phyloP scores from a whole-genome alignment of 1,140 invertebrate species.

The Lordiphosa collinella region DNA sequence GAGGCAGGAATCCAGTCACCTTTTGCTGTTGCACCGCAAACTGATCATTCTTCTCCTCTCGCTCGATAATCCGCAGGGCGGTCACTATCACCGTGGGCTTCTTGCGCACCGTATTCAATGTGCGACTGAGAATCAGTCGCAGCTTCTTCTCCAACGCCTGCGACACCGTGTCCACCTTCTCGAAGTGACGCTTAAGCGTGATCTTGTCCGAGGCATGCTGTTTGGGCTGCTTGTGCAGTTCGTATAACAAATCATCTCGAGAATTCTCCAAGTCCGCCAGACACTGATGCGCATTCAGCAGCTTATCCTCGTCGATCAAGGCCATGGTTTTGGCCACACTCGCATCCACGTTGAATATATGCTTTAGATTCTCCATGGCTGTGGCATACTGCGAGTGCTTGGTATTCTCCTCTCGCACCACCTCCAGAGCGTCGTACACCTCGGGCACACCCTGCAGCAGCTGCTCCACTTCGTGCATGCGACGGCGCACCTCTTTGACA shows the following conservation, averaged over 20 bases:
- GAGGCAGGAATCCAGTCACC: slow-evolving; percentile 93
- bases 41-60: slow-evolving; percentile 95
- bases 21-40: slow-evolving; percentile 89
- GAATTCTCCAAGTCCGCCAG: slow-evolving; percentile 97
- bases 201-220: slow-evolving; percentile 93
- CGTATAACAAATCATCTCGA: slow-evolving; percentile 95
- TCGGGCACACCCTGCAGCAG: slow-evolving; percentile 85
- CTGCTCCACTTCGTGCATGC: slow-evolving; percentile 86
- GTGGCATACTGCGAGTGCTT: slow-evolving; percentile 97
- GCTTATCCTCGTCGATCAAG: slow-evolving; percentile 96
- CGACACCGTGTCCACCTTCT: slow-evolving; percentile 95
- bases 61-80: slow-evolving; percentile 96
- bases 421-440: slow-evolving; percentile 88
- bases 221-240: slow-evolving; percentile 95
- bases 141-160: slow-evolving; percentile 95
- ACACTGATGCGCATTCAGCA: slow-evolving; percentile 96
- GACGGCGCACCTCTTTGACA: slow-evolving; percentile 87
- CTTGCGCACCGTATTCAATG: slow-evolving; percentile 95
- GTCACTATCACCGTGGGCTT: slow-evolving; percentile 98
- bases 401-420: slow-evolving; percentile 95
- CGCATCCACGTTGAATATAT: slow-evolving; percentile 98
- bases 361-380: slow-evolving; percentile 98
- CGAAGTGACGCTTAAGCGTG: slow-evolving; percentile 96
- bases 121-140: slow-evolving; percentile 92
- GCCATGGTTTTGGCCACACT: slow-evolving; percentile 96